These are phyloP conservation scores for Zaprionus ornatus DNA, from an alignment of 1,140 invertebrate species.

Conservation along the genomic window DNA sequence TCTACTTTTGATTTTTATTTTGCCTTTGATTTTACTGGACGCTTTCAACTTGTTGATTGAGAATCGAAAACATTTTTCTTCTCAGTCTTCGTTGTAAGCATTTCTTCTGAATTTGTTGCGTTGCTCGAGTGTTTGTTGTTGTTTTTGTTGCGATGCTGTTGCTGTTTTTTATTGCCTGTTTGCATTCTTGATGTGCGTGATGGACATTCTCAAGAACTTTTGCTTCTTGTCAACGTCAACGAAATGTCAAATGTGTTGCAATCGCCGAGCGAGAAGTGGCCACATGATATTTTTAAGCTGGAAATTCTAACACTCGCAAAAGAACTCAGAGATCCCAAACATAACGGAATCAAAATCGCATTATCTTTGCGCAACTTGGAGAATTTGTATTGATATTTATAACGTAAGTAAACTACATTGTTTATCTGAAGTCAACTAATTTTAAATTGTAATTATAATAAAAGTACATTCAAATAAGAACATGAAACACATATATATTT, in stretches of 20 bases:
- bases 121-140: slow-evolving; percentile 22
- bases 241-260: slow-evolving; percentile 69
- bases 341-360: neutral
- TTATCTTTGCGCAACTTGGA: neutral
- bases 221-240: slow-evolving; percentile 55
- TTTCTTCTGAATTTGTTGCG: slow-evolving; percentile 58
- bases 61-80: slow-evolving; percentile 38
- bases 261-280: slow-evolving; percentile 42
- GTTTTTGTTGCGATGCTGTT: slow-evolving; percentile 19
- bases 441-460: neutral
- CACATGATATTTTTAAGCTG: slow-evolving; percentile 49
- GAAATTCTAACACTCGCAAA: slow-evolving; percentile 36
- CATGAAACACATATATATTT: too few species aligned
- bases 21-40: slow-evolving; percentile 38
- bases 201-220: slow-evolving; percentile 74
- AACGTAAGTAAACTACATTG: too few species aligned
- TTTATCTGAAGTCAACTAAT: neutral
- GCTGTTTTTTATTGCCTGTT: slow-evolving; percentile 36
- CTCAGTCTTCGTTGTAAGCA: slow-evolving; percentile 17
- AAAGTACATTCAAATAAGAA: neutral
- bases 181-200: slow-evolving; percentile 55
- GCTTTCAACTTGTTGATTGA: slow-evolving; percentile 60
- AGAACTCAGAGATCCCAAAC: neutral
- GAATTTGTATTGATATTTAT: neutral
- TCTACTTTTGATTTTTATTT: slow-evolving; percentile 15